These are phyloP conservation scores for Stomatorhinus ivindoensis DNA, from an alignment of 2,113 vertebrate species.

Conservation along the genomic window DNA sequence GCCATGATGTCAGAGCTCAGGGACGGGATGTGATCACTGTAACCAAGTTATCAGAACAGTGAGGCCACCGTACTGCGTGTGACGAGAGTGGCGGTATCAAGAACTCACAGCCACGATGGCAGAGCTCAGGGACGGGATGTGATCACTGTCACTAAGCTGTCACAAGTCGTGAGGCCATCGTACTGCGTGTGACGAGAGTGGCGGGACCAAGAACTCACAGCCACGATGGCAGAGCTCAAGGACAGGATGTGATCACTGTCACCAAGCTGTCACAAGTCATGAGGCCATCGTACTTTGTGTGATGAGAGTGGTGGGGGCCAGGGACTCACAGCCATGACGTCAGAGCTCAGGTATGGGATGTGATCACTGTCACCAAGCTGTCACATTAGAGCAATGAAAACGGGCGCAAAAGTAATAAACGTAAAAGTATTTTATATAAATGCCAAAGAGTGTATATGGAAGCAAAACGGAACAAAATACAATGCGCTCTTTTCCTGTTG, in stretches of 20 bases:
- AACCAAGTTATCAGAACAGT: no score
- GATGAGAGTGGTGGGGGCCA: no score
- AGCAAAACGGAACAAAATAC: not conserved
- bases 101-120: not conserved
- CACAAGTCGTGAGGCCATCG: not conserved
- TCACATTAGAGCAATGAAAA: not conserved
- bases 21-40: no score
- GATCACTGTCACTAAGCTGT: not conserved
- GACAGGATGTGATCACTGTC: not conserved
- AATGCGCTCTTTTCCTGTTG: not conserved
- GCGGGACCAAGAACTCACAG: not conserved
- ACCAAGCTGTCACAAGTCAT: not conserved
- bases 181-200: no score
- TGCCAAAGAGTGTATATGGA: not conserved
- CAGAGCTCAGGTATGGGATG: not conserved
- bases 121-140: not conserved
- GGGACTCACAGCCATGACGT: not conserved
- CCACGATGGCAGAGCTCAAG: not conserved
- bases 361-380: not conserved
- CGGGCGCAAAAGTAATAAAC: not conserved
- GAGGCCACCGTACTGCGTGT: no score
- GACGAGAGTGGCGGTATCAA: no score
- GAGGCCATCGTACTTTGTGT: no score
- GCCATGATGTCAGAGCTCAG: not conserved
- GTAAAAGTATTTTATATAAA: not conserved